Percentiles rank a stretch among this genome's conserved stretches.
phyloP scores from a whole-genome alignment of 1,140 invertebrate genomes.

The Melitaea cinxia region DNA sequence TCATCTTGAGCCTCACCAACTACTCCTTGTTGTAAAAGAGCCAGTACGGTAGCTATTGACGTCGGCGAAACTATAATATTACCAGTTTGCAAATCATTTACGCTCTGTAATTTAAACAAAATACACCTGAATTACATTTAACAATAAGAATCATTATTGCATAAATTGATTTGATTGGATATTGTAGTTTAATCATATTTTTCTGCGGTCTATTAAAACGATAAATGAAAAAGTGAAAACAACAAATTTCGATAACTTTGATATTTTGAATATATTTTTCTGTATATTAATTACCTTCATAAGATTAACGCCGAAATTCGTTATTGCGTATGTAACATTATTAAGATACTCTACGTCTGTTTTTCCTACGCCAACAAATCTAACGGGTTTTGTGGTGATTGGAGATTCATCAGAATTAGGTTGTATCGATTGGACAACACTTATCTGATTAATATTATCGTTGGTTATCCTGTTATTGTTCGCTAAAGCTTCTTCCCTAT shows the following conservation, averaged over 20 bases:
- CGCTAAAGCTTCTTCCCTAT: not conserved
- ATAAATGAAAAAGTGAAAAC: too few relatives aligned
- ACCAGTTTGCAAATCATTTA: slow-evolving; percentile 41
- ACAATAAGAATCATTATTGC: slow-evolving; percentile 6
- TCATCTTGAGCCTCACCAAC: slow-evolving; percentile 52
- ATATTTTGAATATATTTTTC: not conserved
- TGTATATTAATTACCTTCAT: slow-evolving; percentile 45
- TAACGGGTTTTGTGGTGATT: slow-evolving; percentile 23
- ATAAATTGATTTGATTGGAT: not conserved
- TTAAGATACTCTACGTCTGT: slow-evolving; percentile 44
- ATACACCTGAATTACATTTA: not conserved
- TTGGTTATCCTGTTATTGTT: slow-evolving; percentile 5
- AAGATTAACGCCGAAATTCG: slow-evolving; percentile 51
- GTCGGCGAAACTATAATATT: slow-evolving; percentile 70
- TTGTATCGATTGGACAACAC: not conserved
- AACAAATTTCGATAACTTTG: too few relatives aligned
- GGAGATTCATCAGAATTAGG: slow-evolving; percentile 19
- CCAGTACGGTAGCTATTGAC: slow-evolving; percentile 61
- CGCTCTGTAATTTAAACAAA: slow-evolving; percentile 47
- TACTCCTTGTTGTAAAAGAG: slow-evolving; percentile 67
- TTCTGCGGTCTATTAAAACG: too few relatives aligned
- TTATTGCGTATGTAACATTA: slow-evolving; percentile 47
- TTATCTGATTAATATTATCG: slow-evolving; percentile 12
- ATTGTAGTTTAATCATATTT: not conserved
- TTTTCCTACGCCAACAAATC: slow-evolving; percentile 36